Evolutionary conservation across 2,113 vertebrate genomes (phyloP).

Genomic region (Vidua chalybeata): DNA sequence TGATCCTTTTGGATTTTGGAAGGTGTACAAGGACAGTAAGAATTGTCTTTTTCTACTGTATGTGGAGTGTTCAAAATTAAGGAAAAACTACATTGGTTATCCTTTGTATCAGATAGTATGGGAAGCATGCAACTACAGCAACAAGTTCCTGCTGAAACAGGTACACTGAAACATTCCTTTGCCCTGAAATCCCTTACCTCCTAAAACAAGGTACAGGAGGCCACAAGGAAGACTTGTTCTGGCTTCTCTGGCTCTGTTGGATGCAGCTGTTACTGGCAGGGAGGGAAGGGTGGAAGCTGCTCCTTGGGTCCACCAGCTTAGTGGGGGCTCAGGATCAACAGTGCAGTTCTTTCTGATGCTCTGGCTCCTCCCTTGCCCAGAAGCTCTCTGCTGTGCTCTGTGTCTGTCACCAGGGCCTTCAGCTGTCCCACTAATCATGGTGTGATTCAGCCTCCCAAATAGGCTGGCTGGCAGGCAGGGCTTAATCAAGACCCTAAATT

Average conservation of each 20-base stretch:
- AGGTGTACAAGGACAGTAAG: not conserved
- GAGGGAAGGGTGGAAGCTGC: not conserved
- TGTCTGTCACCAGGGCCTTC: not conserved
- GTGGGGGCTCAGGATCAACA: not conserved
- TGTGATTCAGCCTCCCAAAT: not conserved
- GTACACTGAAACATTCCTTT: not conserved
- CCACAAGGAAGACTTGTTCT: not conserved
- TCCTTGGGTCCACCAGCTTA: not conserved
- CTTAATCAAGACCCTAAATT: not conserved
- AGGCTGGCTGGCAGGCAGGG: not conserved
- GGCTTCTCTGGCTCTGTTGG: not conserved
- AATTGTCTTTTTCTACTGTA: not conserved
- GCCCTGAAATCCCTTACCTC: not conserved
- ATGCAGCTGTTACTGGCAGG: not conserved
- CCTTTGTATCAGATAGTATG: not conserved
- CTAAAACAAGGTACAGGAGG: not conserved
- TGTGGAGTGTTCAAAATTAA: not conserved
- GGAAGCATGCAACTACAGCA: not conserved
- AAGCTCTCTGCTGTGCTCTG: not conserved
- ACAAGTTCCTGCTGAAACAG: not conserved
- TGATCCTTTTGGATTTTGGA: conserved; percentile 4
- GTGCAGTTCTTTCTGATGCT: not conserved
- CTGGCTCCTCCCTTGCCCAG: not conserved
- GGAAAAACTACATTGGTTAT: not conserved
- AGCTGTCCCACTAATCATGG: not conserved